Evolutionary conservation across 2,113 vertebrate species (phyloP).

Genomic region (Dipodomys spectabilis): DNA sequence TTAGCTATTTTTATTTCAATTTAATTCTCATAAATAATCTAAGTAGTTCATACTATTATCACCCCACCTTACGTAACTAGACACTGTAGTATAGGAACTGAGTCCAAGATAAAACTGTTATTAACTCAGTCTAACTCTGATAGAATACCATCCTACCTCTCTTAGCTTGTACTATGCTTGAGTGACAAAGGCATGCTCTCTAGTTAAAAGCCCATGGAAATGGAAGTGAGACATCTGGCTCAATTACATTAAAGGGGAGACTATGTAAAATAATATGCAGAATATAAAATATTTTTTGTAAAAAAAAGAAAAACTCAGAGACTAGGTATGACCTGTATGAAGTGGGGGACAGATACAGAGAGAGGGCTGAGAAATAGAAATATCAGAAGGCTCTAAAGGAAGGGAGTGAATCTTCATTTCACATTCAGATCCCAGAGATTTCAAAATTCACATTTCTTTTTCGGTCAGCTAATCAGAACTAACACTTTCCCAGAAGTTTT

Average conservation of each 20-base stretch:
- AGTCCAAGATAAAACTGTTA: background rate
- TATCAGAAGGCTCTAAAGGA: background rate
- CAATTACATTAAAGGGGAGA: conserved; percentile 50
- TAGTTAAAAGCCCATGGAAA: conserved; percentile 52
- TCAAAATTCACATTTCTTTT: background rate
- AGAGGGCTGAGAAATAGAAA: background rate
- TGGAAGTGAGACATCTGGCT: conserved; percentile 58
- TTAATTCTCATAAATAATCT: conserved; percentile 28
- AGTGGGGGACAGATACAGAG: background rate
- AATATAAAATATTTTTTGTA: conserved; percentile 15
- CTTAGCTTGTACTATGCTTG: conserved; percentile 2
- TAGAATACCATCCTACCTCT: background rate
- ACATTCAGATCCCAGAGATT: background rate
- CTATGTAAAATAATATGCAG: conserved; percentile 35
- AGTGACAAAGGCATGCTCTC: conserved; percentile 15
- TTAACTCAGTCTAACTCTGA: background rate
- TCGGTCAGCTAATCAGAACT: background rate
- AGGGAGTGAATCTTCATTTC: background rate
- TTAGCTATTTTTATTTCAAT: background rate
- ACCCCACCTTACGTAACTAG: background rate
- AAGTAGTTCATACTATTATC: background rate
- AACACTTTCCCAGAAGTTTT: background rate
- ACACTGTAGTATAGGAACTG: background rate
- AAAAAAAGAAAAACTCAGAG: background rate
- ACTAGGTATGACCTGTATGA: background rate